A percentile compares a stretch with the other conserved stretches of the same genome.
These are phyloP conservation scores for Tuta absoluta DNA, from an alignment of 2,888 invertebrate species.

Conservation along the genomic window DNA sequence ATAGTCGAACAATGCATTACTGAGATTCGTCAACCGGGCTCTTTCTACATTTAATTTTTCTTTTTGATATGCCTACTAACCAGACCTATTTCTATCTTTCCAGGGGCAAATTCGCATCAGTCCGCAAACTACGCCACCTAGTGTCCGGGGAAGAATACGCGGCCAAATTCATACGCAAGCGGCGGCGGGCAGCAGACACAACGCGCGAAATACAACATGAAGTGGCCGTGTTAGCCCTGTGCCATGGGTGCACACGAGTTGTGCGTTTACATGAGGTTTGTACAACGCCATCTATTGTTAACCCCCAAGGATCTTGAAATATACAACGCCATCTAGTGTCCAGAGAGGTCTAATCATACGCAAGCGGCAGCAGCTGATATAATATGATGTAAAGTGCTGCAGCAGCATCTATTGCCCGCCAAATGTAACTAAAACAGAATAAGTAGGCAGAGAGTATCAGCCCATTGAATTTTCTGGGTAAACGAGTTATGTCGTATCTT, in stretches of 20 bases:
- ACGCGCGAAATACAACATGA: conserved; percentile 96
- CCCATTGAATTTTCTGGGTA: no score
- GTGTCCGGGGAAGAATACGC: conserved; percentile 94
- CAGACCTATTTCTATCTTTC: conserved; percentile 56
- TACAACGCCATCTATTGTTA: conserved; percentile 1
- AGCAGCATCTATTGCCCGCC: no score
- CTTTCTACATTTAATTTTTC: no score
- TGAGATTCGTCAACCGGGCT: no score
- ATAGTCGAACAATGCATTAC: no score
- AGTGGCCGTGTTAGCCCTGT: conserved; percentile 94
- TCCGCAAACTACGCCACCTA: conserved; percentile 93
- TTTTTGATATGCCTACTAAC: no score
- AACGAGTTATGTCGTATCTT: no score
- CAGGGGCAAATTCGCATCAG: conserved; percentile 98
- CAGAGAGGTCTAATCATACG: not conserved
- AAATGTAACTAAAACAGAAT: no score
- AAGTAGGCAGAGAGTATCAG: no score
- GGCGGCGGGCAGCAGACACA: conserved; percentile 92
- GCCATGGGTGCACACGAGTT: conserved; percentile 90
- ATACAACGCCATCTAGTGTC: not conserved
- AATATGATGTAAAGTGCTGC: no score
- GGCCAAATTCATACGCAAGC: conserved; percentile 96
- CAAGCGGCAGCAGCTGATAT: not conserved
- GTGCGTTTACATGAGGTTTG: conserved; percentile 92
- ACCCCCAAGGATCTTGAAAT: not conserved